Evolutionary conservation across 37 sponge, comb jelly and placozoan genomes (phyloP).

Genomic region (Eunapius fragilis): DNA sequence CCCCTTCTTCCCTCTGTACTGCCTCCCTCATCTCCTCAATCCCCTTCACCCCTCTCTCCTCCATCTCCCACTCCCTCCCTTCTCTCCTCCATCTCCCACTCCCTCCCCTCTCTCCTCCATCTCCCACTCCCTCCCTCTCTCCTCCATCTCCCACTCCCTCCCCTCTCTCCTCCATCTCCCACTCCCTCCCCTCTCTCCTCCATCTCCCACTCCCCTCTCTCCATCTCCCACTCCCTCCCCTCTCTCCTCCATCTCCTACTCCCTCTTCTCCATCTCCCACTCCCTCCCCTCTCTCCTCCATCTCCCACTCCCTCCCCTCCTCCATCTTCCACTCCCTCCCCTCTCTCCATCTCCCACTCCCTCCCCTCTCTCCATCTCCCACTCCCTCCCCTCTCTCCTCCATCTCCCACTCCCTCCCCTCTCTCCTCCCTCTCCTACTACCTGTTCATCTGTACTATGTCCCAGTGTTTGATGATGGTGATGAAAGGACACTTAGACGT

Average conservation of each 20-base stretch:
- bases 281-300: not conserved
- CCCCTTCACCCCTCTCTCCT: not conserved
- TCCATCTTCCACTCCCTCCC: not conserved
- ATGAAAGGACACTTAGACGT: constrained; percentile 81
- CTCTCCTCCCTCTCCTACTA: not conserved
- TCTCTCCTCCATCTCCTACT: not conserved
- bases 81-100: not conserved
- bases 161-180: no score
- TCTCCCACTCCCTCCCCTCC: not conserved
- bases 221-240: not conserved
- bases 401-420: not conserved
- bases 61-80: not conserved
- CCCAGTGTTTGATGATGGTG: constrained; percentile 96
- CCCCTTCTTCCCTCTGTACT: no score
- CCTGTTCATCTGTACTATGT: not conserved
- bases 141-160: not conserved
- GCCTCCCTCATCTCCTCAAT: no score
- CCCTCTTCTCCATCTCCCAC: not conserved
- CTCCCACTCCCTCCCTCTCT: not conserved
- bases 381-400: not conserved
- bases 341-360: not conserved
- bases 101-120: not conserved
- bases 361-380: not conserved
- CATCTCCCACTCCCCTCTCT: not conserved
- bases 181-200: not conserved